Percentiles rank a stretch among this genome's conserved stretches.
These are phyloP conservation scores for Mus spicilegus DNA, from an alignment of 2,113 vertebrate species.

Conservation along the genomic window DNA sequence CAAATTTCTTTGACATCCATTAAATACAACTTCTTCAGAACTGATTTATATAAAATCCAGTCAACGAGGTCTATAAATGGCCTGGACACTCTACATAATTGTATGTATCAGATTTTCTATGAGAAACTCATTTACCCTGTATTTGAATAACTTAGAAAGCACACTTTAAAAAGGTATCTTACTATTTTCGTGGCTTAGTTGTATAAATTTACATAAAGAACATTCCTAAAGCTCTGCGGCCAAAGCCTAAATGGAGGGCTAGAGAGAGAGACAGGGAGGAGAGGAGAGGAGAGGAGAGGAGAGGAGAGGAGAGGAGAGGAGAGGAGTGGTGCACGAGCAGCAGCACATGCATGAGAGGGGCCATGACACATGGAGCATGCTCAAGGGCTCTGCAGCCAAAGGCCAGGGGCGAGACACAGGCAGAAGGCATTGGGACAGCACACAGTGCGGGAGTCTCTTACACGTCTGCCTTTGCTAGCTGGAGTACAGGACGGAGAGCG, in stretches of 20 bases:
- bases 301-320: constrained; percentile 56
- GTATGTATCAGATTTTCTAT: constrained; percentile 41
- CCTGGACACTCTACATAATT: background rate
- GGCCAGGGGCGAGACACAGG: constrained; percentile 78
- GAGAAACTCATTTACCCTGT: constrained; percentile 47
- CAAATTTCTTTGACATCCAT: background rate
- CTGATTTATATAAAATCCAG: constrained; percentile 5
- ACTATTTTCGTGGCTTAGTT: constrained; percentile 59
- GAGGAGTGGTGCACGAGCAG: constrained; percentile 73
- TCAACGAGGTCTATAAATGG: background rate
- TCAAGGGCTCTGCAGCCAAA: constrained; percentile 81
- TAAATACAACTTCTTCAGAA: constrained; percentile 33
- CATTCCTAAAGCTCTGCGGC: constrained; percentile 82
- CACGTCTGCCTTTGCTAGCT: constrained; percentile 98
- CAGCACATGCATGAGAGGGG: constrained; percentile 84
- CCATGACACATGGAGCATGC: constrained; percentile 72
- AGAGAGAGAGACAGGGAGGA: constrained; percentile 64
- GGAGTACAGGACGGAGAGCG: constrained; percentile 96
- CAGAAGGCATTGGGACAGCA: constrained; percentile 57
- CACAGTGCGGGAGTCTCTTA: constrained; percentile 92
- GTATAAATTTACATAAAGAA: constrained; percentile 71
- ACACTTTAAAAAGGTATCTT: constrained; percentile 51
- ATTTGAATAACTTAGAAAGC: constrained; percentile 40
- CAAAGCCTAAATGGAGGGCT: constrained; percentile 77
- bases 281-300: constrained; percentile 66